Evolutionary conservation across 2,888 invertebrate species (phyloP), one percentile per base, ranked within the genome.

Genomic region (Drosophila quinaria): DNA sequence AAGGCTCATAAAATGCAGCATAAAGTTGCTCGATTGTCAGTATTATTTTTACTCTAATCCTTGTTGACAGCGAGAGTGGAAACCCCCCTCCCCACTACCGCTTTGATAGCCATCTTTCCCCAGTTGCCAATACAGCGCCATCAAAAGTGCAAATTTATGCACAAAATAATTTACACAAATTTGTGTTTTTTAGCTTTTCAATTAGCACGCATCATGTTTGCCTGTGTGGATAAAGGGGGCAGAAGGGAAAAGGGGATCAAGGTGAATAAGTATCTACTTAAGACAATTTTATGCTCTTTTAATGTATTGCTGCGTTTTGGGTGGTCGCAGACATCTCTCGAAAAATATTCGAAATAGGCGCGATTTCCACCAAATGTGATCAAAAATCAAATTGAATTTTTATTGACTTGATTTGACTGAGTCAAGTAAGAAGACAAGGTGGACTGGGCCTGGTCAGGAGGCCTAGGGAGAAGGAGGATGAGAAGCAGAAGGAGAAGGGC

Each of bases 101-200:
- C 4, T 37, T 22, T 15, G n/a, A 29, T 11, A 15, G 9, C 41
- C 25, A 3, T 4, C 35, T 5, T 22, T 8, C 8, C 31, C 10
- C 63, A 13, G 51, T 35, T 69, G 64, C 51, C 11, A 31, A 19
- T 35, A 25, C 31, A 55, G 22, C 54, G 60, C 58, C 75, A 89
- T 84, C 64, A 84, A 89, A 63, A 81, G 71, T 61, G 61, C 68
- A 75, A 84, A 87, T 89, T 84, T 84, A 84, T 89, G 89, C 59
- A 29, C n/a, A 61, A 80, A 89, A 83, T 83, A 87, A 84, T 87
- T 81, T 89, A 84, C 89, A 84, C 78, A 84, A 84, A 87, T 74
- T 78, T 87, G 41, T 69, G 69, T 76, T 85, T 73, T 64, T 83
- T 80, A 80, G 54, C 84, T 83, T 70, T 87, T 87, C 83, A 83